Conservation (phyloP, 2,888 invertebrate genomes). For the Metalampra italica region DNA sequence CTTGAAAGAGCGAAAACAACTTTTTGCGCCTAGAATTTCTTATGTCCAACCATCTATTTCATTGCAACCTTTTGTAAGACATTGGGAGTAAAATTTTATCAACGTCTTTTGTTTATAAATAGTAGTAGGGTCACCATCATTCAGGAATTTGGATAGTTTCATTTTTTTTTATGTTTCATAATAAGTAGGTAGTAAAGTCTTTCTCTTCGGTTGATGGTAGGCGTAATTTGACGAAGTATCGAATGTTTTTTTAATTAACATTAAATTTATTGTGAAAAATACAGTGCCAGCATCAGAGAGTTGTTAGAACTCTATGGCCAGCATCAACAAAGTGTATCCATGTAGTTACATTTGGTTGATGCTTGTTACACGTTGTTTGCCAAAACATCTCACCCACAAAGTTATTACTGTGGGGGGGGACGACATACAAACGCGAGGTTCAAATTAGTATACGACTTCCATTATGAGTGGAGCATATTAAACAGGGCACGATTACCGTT, state of each 20-base stretch:
- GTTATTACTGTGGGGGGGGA: conserved; percentile 8
- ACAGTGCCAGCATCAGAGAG: no score
- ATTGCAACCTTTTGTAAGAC: conserved; percentile 23
- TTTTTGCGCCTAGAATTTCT: conserved; percentile 17
- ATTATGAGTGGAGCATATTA: conserved; percentile 17
- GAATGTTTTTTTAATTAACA: no score
- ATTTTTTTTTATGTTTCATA: no score
- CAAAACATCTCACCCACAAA: conserved; percentile 7
- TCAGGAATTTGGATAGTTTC: neutral
- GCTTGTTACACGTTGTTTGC: conserved; percentile 8
- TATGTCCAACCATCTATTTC: no score
- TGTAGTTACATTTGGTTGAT: conserved; percentile 4
- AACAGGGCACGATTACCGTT: conserved; percentile 16
- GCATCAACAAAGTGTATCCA: no score
- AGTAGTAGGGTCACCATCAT: neutral
- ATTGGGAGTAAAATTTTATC: conserved; percentile 1
- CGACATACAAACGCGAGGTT: conserved; percentile 16
- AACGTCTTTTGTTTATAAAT: neutral
- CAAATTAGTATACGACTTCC: conserved; percentile 17
- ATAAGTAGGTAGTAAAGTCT: no score
- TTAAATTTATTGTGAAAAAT: no score
- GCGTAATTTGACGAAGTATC: no score
- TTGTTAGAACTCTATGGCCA: no score
- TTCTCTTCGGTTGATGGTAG: no score
- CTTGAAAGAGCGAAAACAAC: conserved; percentile 31